Base-by-base conservation (phyloP, 2,888 invertebrate species). In the Argyra leucocephala region DNA sequence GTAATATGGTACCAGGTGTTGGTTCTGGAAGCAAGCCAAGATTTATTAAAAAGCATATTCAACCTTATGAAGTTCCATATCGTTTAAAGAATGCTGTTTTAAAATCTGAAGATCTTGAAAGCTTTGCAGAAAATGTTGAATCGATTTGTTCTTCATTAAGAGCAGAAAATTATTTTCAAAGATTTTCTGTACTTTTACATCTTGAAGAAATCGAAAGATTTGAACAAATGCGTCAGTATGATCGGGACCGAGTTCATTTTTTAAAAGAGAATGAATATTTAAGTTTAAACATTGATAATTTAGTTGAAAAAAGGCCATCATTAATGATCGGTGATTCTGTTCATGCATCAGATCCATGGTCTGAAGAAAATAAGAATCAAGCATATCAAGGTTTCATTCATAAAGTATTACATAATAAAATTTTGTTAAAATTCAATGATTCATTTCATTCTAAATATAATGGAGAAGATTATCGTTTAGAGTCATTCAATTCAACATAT, bases 261-360 rank as follows among this genome's bases (percentile, higher is more conserved):
- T 81, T 82, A 63, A 81, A 76, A 37, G 82, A 81, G 69, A 86
- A 86, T 1, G 90, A 91, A 71, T 93, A 81, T 78, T 81, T 95
- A 15, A 83, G 84, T 26, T 79, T 96, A 66, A 84, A 85, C 74
- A 88, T 96, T 61, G 88, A 88, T 66, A 91, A 92, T 68, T 82
- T 96, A 23, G 83, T 88, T n/a, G 96, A 96, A 76, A 88, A 85
- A 69, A 83, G 95, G 63, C 96, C 96, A 0, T 93, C 94, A 0
- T 79, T 96, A 48, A 83, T 94, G 21, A 74, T 86, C 67, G 93
- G 93, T 0, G 95, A 96, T 76, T 83, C 79, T 73, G 85, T 88
- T 21, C 79, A 83, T 12, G 81, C 81, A 5, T 81, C 80, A 69
- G 83, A 83, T 70, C 72, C 72, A 74, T 63, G 61, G 23, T 70